These are phyloP conservation scores for Erinaceus europaeus DNA, from an alignment of 2,113 vertebrate genomes.

Conservation along the genomic window DNA sequence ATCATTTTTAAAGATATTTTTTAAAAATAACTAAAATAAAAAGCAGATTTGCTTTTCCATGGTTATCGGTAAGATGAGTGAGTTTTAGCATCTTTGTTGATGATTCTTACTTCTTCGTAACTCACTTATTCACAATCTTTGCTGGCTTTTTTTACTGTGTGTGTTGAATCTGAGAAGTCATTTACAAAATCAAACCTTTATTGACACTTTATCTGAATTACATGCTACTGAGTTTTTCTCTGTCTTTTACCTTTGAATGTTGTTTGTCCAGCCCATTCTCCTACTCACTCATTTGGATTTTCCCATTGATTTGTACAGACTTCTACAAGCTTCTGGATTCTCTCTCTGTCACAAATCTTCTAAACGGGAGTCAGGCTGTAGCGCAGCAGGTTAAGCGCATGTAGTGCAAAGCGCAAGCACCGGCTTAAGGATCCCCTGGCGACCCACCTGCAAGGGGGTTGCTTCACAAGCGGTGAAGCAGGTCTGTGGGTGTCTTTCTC, in stretches of 20 bases:
- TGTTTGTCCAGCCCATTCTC: neutral
- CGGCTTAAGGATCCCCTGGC: too few relatives aligned
- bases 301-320: neutral
- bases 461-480: too few relatives aligned
- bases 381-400: too few relatives aligned
- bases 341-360: too few relatives aligned
- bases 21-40: too few relatives aligned
- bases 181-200: neutral
- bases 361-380: too few relatives aligned
- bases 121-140: neutral
- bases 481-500: too few relatives aligned
- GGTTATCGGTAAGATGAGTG: neutral
- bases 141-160: neutral
- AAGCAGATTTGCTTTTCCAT: neutral
- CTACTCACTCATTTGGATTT: neutral
- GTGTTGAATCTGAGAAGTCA: neutral
- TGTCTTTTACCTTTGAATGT: neutral
- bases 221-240: neutral
- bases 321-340: too few relatives aligned
- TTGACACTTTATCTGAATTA: neutral
- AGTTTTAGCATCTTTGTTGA: neutral
- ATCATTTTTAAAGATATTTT: too few relatives aligned
- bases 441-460: too few relatives aligned
- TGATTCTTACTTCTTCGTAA: constrained; percentile 6
- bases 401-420: too few relatives aligned